These are phyloP conservation scores for Xanthorhoe spadicearia DNA, from an alignment of 2,888 invertebrate genomes.

Conservation along the genomic window DNA sequence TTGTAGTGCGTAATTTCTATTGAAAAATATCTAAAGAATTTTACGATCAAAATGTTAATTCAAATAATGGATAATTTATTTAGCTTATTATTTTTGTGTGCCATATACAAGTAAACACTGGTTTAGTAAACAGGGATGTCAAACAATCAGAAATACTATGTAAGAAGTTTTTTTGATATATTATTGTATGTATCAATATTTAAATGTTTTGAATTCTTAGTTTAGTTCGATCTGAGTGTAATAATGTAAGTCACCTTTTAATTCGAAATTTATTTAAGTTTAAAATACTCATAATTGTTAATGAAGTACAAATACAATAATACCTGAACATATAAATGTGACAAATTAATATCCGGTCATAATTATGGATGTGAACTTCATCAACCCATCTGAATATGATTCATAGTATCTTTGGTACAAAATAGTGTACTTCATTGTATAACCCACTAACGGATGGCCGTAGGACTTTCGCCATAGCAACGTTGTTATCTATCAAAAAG, in stretches of 20 bases:
- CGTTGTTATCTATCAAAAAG: too few relatives aligned
- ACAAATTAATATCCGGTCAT: too few relatives aligned
- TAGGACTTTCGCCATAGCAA: too few relatives aligned
- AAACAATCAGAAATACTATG: not conserved
- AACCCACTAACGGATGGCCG: too few relatives aligned
- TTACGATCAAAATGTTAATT: conserved; percentile 12
- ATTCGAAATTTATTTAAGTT: conserved; percentile 26
- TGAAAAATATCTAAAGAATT: conserved; percentile 3
- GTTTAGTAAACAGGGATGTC: not conserved
- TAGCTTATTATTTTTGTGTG: conserved; percentile 27
- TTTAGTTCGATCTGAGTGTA: conserved; percentile 35
- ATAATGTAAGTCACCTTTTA: conserved; percentile 17
- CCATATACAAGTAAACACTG: conserved; percentile 31
- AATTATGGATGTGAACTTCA: too few relatives aligned
- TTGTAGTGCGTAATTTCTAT: not conserved
- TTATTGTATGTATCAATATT: not conserved
- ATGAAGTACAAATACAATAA: conserved; percentile 43
- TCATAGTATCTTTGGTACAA: conserved; percentile 32
- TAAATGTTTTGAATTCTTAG: conserved; percentile 7
- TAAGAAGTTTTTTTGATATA: conserved; percentile 5
- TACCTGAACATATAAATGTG: conserved; percentile 25
- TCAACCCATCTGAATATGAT: too few relatives aligned
- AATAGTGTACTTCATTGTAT: conserved; percentile 41
- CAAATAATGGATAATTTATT: conserved; percentile 8
- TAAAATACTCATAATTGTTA: conserved; percentile 43